Base-by-base conservation (phyloP, 2,888 invertebrate species). In the Drosophila bunnanda region DNA sequence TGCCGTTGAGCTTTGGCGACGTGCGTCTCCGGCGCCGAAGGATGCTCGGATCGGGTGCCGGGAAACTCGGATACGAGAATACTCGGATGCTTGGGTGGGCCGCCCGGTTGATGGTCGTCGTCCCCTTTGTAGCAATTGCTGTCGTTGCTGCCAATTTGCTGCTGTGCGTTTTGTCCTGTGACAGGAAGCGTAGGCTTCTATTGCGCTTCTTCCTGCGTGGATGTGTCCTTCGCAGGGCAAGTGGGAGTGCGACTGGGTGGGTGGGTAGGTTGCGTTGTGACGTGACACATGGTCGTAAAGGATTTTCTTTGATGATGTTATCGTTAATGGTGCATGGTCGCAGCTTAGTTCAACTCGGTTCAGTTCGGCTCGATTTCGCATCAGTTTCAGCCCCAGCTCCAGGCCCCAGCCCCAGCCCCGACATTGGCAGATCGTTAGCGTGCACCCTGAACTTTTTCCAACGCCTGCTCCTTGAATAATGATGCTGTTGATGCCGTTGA, bases 261-360 rank as follows among this genome's bases (percentile, higher is more conserved):
- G 2, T 9, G 38, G 36, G 38, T n/a, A n/a, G 60, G 53, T 15
- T 54, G 62, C 64, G 74, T 48, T 61, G 53, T 69, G 78, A 68
- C 69, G 72, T 80, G 84, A 67, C 78, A 80, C 80, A 77, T 73
- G 46, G 81, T 74, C 75, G 80, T 86, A 88, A 89, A 85, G 88
- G 84, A 88, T 85, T 89, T 85, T 86, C 84, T 85, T 88, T 89
- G 84, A 89, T 82, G 88, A 75, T 88, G 84, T 79, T 85, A 88
- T 85, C 80, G 86, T 83, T 89, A 85, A 85, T 85, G 86, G 75
- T 76, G 75, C 75, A 73, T 88, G 86, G 72, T 76, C 76, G 56
- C 46, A 57, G 53, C 69, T 73, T 46, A 62, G 52, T 44, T 44
- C 30, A 65, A 65, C 66, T 62, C 36, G 66, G 25, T 28, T 58